Percentiles rank a stretch among this genome's conserved stretches.
phyloP scores from a whole-genome alignment of 2,797 vertebrate species.

The Sebastes cheni region DNA sequence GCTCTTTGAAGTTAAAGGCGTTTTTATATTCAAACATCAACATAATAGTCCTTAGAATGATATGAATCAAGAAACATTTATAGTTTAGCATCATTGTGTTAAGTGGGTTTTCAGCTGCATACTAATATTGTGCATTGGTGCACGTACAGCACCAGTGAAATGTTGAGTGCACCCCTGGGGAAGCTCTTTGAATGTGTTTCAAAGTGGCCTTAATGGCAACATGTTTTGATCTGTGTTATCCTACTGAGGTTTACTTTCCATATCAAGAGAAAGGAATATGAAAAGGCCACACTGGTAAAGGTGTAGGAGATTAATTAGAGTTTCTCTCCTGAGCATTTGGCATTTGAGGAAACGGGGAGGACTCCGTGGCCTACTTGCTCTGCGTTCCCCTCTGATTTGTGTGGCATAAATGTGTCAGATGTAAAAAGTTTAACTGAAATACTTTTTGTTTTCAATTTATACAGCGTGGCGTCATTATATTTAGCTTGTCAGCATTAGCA shows the following conservation, averaged over 20 bases:
- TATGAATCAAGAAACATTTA: background rate
- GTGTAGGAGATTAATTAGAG: slow-evolving; percentile 60
- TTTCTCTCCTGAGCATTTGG: slow-evolving; percentile 48
- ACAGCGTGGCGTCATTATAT: background rate
- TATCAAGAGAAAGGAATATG: slow-evolving; percentile 27
- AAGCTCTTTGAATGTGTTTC: slow-evolving; percentile 14
- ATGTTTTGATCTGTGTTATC: slow-evolving; percentile 44
- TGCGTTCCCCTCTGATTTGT: slow-evolving; percentile 18
- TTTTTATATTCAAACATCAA: background rate
- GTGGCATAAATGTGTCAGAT: slow-evolving; percentile 15
- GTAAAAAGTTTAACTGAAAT: slow-evolving; percentile 1
- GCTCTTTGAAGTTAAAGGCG: background rate
- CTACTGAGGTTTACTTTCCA: slow-evolving; percentile 29
- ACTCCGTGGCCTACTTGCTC: slow-evolving; percentile 34
- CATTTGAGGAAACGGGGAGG: slow-evolving; percentile 41
- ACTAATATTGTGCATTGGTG: background rate
- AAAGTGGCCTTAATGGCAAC: slow-evolving; percentile 21
- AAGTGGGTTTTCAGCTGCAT: background rate
- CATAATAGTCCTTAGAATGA: background rate
- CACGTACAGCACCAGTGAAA: background rate
- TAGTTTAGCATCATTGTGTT: background rate
- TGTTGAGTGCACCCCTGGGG: background rate
- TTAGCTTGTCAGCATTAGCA: background rate
- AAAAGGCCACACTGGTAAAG: slow-evolving; percentile 43
- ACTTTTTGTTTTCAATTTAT: background rate